Conservation (phyloP, 2,797 vertebrate species). For the Pampus argenteus region DNA sequence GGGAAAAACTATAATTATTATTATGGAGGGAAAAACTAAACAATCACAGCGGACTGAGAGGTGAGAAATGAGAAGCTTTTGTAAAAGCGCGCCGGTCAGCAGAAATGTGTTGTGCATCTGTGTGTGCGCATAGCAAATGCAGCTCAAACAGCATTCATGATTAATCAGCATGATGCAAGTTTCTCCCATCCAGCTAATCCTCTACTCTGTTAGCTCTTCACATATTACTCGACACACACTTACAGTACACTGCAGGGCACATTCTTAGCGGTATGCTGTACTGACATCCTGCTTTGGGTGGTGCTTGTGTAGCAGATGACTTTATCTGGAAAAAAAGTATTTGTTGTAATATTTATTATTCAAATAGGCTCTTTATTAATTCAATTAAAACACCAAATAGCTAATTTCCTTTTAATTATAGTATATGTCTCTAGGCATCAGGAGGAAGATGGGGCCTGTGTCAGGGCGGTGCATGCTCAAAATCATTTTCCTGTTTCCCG, state of each 20-base stretch:
- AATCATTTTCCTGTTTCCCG: not conserved
- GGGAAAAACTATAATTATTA: not conserved
- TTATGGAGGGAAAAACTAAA: conserved; percentile 7
- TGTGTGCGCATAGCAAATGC: conserved; percentile 3
- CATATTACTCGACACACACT: not conserved
- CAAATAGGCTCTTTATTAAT: not conserved
- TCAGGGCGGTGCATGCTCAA: not conserved
- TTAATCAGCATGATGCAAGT: conserved; percentile 40
- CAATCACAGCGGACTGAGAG: conserved; percentile 21
- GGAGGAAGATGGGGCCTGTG: conserved; percentile 1
- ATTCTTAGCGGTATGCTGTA: not conserved
- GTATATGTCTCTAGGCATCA: not conserved
- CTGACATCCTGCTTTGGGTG: conserved; percentile 1
- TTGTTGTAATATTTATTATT: conserved; percentile 1
- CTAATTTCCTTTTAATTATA: no score
- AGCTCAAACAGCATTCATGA: conserved; percentile 38
- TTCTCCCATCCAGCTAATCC: conserved; percentile 26
- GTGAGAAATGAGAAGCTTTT: conserved; percentile 24
- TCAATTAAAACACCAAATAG: no score
- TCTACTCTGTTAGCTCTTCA: conserved; percentile 5
- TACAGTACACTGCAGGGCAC: no score
- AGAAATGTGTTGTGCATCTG: conserved; percentile 9
- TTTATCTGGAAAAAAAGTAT: not conserved
- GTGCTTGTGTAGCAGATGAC: not conserved
- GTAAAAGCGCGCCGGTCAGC: conserved; percentile 24